Base-by-base conservation (phyloP, 2,888 invertebrate genomes). In the Zaprionus lineosus region DNA sequence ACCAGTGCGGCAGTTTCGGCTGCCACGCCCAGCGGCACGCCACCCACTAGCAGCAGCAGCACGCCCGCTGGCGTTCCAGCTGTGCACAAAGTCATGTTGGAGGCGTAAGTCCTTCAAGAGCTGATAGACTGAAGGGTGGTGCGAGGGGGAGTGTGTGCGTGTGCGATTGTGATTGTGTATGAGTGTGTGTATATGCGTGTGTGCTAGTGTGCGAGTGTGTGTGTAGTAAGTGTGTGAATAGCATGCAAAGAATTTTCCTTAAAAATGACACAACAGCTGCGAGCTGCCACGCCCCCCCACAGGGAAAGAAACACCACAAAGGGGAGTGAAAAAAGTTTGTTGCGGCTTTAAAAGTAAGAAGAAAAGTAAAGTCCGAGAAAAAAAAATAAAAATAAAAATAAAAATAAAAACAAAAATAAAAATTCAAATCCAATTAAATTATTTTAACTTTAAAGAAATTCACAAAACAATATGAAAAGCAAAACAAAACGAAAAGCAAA, bases 11-110 rank as follows among this genome's bases (percentile, higher is more conserved):
- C 66, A 14, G 61, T 69, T 6, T 47, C 50, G 0, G 51, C 55
- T 6, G 66, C 69, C 65, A 65, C 64, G 64, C 73, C 56, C 71
- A 67, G 56, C 70, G 48, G 58, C 52, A 72, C 81, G 16, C 59
- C 71, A 11, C 60, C 78, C 41, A 72, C 78, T 5, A 77, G 66
- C 56, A 78, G 67, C 68, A 73, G 53, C 58, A 66, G 26, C 63
- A 9, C 50, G 7, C 9, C 41, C 7, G 11, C 58, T 19, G 53
- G 66, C 26, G 48, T 85, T 21, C 81, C 86, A 1, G 59, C 79
- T 40, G 87, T 92, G 86, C 93, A 91, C 90, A 92, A 93, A 86
- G 92, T 92, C 85, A 91, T 93, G 91, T 87, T 93, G 86, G 93
- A 93, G 88, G 93, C 93, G 92, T 93, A 93, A 93, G 70, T 91